Percentiles rank a stretch among this genome's conserved stretches.
phyloP scores from a whole-genome alignment of 2,888 invertebrate species.

The Himalopsyche anomala region DNA sequence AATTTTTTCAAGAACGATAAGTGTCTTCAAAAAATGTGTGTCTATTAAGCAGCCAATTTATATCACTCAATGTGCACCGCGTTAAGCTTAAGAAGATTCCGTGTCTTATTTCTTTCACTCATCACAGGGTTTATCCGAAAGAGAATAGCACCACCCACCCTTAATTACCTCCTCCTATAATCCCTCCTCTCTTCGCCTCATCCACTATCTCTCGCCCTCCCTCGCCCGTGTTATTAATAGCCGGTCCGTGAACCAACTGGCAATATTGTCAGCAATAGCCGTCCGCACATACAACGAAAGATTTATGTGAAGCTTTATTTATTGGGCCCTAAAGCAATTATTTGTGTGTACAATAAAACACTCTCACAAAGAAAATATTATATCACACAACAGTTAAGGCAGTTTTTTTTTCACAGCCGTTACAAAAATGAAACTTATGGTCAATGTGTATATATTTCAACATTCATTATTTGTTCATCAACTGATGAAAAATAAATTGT shows the following conservation, averaged over 20 bases:
- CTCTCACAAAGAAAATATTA: too few relatives aligned
- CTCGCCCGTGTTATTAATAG: constrained; percentile 58
- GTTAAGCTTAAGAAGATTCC: not conserved
- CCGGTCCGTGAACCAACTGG: constrained; percentile 58
- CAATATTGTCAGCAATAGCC: constrained; percentile 52
- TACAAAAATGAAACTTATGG: too few relatives aligned
- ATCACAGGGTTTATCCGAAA: constrained; percentile 24
- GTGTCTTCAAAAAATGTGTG: too few relatives aligned
- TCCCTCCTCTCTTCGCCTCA: constrained; percentile 48
- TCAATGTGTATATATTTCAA: too few relatives aligned
- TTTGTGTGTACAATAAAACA: too few relatives aligned
- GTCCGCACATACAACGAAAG: constrained; percentile 13
- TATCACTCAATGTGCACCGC: not conserved
- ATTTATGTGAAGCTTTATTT: not conserved
- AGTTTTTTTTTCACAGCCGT: too few relatives aligned
- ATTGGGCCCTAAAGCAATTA: too few relatives aligned
- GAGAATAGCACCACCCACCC: not conserved
- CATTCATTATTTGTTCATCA: too few relatives aligned
- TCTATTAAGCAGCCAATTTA: not conserved
- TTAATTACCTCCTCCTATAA: constrained; percentile 47
- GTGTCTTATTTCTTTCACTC: constrained; percentile 16
- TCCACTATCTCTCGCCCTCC: constrained; percentile 47
- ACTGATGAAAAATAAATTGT: too few relatives aligned
- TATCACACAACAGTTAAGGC: too few relatives aligned
- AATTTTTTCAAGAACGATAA: too few relatives aligned